Evolutionary conservation across 2,888 invertebrate species (phyloP), one percentile per base, ranked within the genome.

Genomic region (Synanthedon andrenaeformis): DNA sequence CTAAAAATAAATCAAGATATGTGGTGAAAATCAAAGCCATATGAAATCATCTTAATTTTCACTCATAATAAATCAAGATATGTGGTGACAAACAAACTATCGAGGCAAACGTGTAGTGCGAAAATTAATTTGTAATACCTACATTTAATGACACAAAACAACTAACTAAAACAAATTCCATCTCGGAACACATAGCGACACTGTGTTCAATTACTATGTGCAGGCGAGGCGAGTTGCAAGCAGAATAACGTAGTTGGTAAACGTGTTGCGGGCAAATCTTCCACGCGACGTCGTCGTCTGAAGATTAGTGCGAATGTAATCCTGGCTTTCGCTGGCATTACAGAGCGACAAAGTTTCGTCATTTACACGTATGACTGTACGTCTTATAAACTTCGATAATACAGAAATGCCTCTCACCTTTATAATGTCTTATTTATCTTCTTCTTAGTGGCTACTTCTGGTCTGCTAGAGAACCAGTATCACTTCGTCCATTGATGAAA

Each of bases 321-420:
- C 45, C 45, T 14, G 45, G 45, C 45, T 45, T 14, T 45, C 6
- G 45, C 8, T 45, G 45, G 45, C n/a, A 45, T 45, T 45, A 45
- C 60, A 56, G 60, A 54, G 53, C 54, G 57, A 49, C 54, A 59
- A 62, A 62, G 63, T 62, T 62, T 42, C 50, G 12, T 54, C 55
- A 57, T 51, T 52, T 49, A 58, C 56, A 59, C 51, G 56, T 51
- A 52, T 53, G 28, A 12, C 53, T 54, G 51, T 52, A 55, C 55
- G 53, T 56, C 56, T 57, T 48, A 19, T 52, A 14, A 45, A 14
- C 45, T 45, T 45, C 35, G 35, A 35, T 35, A 35, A 35, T 35
- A 35, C 35, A 10, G 8, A 35, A 35, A 35, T 35, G 35, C 10
- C 10, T 35, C 35, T 10, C 35, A 35, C 35, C 35, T 35, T 35